Evolutionary conservation across 2,113 vertebrate species (phyloP), one percentile per base, ranked within the genome.

Genomic region (Bathybates hornii): DNA sequence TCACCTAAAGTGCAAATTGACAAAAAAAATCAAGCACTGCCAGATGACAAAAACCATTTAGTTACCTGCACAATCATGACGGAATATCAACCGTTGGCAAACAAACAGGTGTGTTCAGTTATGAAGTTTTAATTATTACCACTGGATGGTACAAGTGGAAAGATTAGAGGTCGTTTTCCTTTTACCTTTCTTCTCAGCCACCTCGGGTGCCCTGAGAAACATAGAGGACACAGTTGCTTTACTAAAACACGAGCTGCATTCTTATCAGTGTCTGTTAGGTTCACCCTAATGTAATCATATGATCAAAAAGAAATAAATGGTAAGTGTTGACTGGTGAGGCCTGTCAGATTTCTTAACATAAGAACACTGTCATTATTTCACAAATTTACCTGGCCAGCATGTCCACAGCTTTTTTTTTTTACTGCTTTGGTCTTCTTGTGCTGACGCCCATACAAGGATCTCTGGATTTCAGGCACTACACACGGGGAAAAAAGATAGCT

Each of bases 381-480:
- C 10, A 88, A 2, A 71, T 92, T 96, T 95, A 97, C 96, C 95
- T 93, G 80, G 96, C 91, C 81, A 97, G 83, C 87, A 87, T 88
- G 84, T 96, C 95, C 93, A 95, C 14, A 2, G 94, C 95, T 93
- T 94, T 95, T 92, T 95, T 54, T 27, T 59, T 59, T 93, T 76
- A 94, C 96, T 36, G 93, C 91, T 94, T 92, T 91, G 6, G 95
- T 96, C 90, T 92, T 96, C 91, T 92, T 96, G 87, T 96, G 95
- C 85, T 96, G 94, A 2, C 83, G 87, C 61, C 96, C 96, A 2
- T 95, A 95, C 52, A 96, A 63, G 86, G 96, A 83, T 21, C 43
- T 94, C 91, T 97, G 95, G 41, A 96, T 95, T 78, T 95, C 91
- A 97, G 95, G 89, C 94, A 97, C 95, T 96, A 86, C 17, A 68